Evolutionary conservation across 2,888 invertebrate species (phyloP), one percentile per base, ranked within the genome.

Genomic region (Plusia festucae): DNA sequence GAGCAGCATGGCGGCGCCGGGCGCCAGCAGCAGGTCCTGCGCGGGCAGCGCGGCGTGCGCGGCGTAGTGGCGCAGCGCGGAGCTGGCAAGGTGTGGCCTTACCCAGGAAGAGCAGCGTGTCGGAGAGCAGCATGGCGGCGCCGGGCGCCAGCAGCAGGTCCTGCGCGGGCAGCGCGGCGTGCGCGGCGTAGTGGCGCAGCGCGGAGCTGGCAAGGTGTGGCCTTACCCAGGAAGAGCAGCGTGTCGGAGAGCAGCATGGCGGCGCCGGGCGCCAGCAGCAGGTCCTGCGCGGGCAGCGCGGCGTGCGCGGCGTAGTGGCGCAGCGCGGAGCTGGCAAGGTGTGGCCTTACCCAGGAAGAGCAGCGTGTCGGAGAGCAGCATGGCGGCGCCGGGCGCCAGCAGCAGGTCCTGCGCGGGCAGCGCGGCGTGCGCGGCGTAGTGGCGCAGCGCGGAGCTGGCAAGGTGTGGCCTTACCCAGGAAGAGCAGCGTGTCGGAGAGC

Each of bases 61-160:
- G 56, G 95, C 91, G 90, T 97, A 97, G 76, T 96, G 96, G 70
- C 96, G 95, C 22, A 98, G 93, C n/a, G n/a, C n/a, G n/a, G n/a
- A n/a, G n/a, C n/a, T n/a, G n/a, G n/a, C n/a, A n/a, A 6, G 2
- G 9, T 1, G 44, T 1, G 34, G 3, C n/a, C 40, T 88, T 87
- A 97, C 98, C 97, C 76, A 98, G 92, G 86, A 98, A 97, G 76
- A 97, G 97, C 16, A 98, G 95, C 62, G 97, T 94, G 81, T 97
- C 97, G 80, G 97, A 96, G 53, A 97, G 95, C 73, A 98, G 91
- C 96, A 98, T 96, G 68, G 96, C 96, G 0, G 97, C 95, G 0
- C 98, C 97, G 16, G 98, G 95, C 81, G 97, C 97, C 78, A 97
- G 97, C 69, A 98, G 91, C 64, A 98, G 90, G 88, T 98, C 97